Evolutionary conservation across 1,140 invertebrate species (phyloP).

Genomic region (Drosophila sulfurigaster): DNA sequence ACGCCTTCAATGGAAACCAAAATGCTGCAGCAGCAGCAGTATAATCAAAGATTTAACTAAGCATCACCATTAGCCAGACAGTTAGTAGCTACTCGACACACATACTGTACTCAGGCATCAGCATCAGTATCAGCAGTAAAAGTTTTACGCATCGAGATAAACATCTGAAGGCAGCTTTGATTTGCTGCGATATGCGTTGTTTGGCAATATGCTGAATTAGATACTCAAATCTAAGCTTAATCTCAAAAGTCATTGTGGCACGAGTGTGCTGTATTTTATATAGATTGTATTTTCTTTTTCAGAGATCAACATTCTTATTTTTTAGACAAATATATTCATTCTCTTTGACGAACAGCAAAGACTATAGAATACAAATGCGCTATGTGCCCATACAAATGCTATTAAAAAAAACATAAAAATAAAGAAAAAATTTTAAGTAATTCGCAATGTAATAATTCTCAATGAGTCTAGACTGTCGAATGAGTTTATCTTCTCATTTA

Average conservation of each 20-base stretch:
- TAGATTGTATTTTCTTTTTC: background rate
- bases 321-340: too few relatives aligned
- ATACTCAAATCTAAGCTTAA: background rate
- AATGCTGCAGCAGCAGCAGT: background rate
- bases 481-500: too few relatives aligned
- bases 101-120: background rate
- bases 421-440: background rate
- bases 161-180: conserved; percentile 13
- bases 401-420: too few relatives aligned
- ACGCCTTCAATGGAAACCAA: conserved; percentile 13
- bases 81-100: conserved; percentile 46
- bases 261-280: background rate
- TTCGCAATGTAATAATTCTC: background rate
- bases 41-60: conserved; percentile 47
- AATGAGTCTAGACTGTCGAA: background rate
- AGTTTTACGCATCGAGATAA: background rate
- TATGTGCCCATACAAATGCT: too few relatives aligned
- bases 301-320: background rate
- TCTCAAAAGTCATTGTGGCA: background rate
- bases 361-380: too few relatives aligned
- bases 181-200: background rate
- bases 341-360: too few relatives aligned
- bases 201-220: background rate
- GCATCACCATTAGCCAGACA: conserved; percentile 57
- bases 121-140: conserved; percentile 19